phyloP scores from a whole-genome alignment of 2,113 vertebrate genomes.

The Piaya cayana region DNA sequence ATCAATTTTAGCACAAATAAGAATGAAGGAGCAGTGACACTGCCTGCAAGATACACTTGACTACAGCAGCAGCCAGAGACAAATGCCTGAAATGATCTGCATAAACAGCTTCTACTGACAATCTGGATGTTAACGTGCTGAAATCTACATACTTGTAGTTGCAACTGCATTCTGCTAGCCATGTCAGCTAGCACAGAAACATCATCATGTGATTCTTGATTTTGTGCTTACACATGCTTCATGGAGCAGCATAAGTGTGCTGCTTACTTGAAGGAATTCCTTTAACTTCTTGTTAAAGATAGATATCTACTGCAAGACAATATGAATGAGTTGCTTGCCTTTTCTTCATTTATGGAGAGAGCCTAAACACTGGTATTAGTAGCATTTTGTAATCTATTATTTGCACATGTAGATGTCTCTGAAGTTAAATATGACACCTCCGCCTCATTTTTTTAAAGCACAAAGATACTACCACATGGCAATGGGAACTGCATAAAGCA shows the following conservation, averaged over 20 bases:
- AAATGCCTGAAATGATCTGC: not conserved
- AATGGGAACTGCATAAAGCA: not conserved
- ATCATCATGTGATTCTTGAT: not conserved
- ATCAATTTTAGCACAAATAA: not conserved
- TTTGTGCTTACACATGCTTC: not conserved
- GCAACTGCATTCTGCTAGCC: not conserved
- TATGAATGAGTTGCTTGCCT: not conserved
- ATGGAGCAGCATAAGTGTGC: not conserved
- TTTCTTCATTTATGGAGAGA: not conserved
- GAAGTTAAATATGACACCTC: not conserved
- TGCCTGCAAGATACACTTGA: not conserved
- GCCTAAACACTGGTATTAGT: not conserved
- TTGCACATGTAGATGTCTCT: not conserved
- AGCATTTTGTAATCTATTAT: not conserved
- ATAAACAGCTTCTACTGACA: not conserved
- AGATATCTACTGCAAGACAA: not conserved
- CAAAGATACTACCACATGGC: not conserved
- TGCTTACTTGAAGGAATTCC: not conserved
- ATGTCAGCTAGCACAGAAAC: not conserved
- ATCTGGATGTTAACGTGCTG: not conserved
- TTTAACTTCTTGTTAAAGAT: not conserved
- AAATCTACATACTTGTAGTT: not conserved
- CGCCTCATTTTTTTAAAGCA: not conserved
- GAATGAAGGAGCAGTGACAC: not conserved
- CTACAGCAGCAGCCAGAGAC: not conserved